Evolutionary conservation across 2,113 vertebrate genomes (phyloP), one percentile per base, ranked within the genome.

Genomic region (Meleagris gallopavo): DNA sequence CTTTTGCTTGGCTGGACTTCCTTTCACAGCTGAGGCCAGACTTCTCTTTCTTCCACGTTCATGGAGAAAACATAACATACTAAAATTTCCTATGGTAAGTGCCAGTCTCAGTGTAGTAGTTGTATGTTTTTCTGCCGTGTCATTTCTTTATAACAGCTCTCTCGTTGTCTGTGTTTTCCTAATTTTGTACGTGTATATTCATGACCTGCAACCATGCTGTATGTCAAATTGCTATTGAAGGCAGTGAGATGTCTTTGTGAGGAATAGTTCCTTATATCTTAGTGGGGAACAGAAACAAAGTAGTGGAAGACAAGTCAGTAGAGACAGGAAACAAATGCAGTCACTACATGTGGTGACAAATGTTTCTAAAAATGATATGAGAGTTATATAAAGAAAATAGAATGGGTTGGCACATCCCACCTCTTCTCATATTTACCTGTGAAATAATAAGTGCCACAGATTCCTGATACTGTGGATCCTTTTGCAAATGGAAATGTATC

Each of bases 351-450:
- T 9, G 15, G 34, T 45, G 75, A 67, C 24, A 94, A 82, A 78
- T 57, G 17, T 80, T 89, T 95, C 54, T 1, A 6, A 65, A 24
- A 55, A 40, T 15, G 30, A 60, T 73, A 10, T 7, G 17, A 6
- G 83, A 90, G 36, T 83, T 71, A 24, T 6, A 71, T 22, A 79
- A 85, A 83, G 36, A 70, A 94, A 97, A 62, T 57, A 73, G 69
- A 75, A 14, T 1, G 2, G 15, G 8, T 70, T 81, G 72, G 48
- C 18, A 83, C 13, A 18, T 89, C 60, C 58, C 40, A 62, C 34
- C 48, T 75, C 48, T 75, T 55, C 40, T 71, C 8, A 1, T 79
- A 29, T 67, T 83, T 85, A 78, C 71, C 69, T 66, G 32, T 46
- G 61, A 71, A 71, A 30, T 30, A 45, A 52, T 6, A 64, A 75